These are phyloP conservation scores for Cetonia aurata DNA, from an alignment of 2,888 invertebrate species.

Conservation along the genomic window DNA sequence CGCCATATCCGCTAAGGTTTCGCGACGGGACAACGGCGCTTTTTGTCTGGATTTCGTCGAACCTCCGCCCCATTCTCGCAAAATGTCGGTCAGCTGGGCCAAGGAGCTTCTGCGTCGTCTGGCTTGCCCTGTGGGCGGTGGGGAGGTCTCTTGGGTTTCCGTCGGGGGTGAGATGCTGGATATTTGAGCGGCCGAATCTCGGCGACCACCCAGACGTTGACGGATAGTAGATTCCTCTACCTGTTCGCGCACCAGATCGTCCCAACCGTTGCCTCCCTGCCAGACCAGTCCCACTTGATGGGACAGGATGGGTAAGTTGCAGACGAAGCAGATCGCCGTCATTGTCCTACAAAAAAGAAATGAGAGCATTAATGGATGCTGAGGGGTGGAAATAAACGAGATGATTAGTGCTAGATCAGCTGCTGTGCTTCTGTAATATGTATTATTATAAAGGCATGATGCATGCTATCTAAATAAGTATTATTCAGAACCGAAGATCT, in stretches of 20 bases:
- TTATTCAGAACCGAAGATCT: too few relatives aligned
- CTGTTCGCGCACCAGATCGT: constrained; percentile 90
- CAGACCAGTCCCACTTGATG: constrained; percentile 95
- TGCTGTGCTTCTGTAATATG: constrained; percentile 49
- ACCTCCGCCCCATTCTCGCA: constrained; percentile 88
- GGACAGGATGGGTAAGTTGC: constrained; percentile 94
- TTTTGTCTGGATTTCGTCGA: constrained; percentile 70
- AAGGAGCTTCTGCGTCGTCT: constrained; percentile 85
- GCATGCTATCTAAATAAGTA: constrained; percentile 19
- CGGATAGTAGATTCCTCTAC: constrained; percentile 87
- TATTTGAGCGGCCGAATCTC: constrained; percentile 94
- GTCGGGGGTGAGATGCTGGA: constrained; percentile 85
- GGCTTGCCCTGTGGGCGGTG: constrained; percentile 72
- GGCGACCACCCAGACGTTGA: constrained; percentile 85
- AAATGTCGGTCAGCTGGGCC: constrained; percentile 89
- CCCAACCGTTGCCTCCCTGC: constrained; percentile 96
- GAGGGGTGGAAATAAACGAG: background rate
- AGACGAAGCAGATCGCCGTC: constrained; percentile 96
- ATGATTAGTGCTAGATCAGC: constrained; percentile 35
- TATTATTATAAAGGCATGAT: constrained; percentile 13
- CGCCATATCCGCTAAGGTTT: constrained; percentile 89
- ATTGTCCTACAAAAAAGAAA: constrained; percentile 78
- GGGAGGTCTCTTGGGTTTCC: constrained; percentile 79
- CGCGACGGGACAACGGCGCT: constrained; percentile 83
- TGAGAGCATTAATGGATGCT: constrained; percentile 31